Base-by-base conservation (phyloP, 92 coral and sea anemone genomes). In the Zoanthus sociatus region DNA sequence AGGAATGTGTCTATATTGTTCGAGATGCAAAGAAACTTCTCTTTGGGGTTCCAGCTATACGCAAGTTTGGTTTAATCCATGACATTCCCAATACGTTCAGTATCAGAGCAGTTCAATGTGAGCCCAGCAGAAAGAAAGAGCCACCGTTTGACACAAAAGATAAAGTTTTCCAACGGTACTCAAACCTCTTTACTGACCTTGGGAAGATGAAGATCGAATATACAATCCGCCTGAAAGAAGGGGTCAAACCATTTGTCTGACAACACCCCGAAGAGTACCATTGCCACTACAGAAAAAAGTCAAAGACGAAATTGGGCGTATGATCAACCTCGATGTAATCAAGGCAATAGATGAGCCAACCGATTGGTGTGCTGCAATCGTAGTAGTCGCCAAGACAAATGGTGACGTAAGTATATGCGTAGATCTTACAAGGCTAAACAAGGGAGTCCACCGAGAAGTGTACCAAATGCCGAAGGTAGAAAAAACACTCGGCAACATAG, bases 401-500 rank as follows among this genome's bases (percentile, higher is more conserved):
- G 42, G 2, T 37, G 4, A 37, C 42, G 2, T 2, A 37, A 37
- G 42, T 0, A 37, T 37, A 37, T 37, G 42, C 4, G 42, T 37
- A 4, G 42, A 87, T 46, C 76, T 87, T n/a, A 88, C 91, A 68
- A 87, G 47, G 70, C 84, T 90, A 11, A 86, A 90, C 61, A 56
- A 78, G 66, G 37, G 44, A 7, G 92, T 89, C 13, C 70, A 71
- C 32, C 66, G 89, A 26, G 82, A 89, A 83, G 67, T 72, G 72
- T 81, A 90, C 77, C 77, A 76, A 4, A 71, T 88, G 86, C 88
- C 90, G 12, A 84, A 87, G 32, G 92, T 89, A 48, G 94, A 92
- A 73, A 86, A 83, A 31, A 92, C 94, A 51, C 87, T 92, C 2
- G 94, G 90, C 54, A 87, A 79, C 83, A 76, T 89, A 46, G 89